phyloP scores from a whole-genome alignment of 2,113 vertebrate species.

The Apodemus speciosus region DNA sequence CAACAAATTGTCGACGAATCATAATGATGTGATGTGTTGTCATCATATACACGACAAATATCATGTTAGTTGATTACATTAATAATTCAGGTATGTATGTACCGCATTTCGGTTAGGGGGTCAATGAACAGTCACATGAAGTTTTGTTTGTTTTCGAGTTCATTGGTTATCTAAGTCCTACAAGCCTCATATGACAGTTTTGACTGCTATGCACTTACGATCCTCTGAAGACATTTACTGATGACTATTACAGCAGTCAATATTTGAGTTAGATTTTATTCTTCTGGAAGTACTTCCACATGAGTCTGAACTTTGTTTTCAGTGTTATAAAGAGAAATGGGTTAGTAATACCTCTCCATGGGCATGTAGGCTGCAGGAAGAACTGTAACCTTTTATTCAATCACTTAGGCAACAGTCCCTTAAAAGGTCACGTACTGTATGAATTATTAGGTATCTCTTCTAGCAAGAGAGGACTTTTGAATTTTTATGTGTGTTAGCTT shows the following conservation, averaged over 20 bases:
- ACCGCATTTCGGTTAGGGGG: neutral
- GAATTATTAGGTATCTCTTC: neutral
- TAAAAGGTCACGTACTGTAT: neutral
- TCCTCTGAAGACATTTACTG: neutral
- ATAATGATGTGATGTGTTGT: neutral
- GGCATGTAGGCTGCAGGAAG: neutral
- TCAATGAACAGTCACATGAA: neutral
- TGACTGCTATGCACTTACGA: neutral
- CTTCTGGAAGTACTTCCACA: neutral
- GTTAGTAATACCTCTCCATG: neutral
- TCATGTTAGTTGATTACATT: neutral
- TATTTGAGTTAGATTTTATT: slow-evolving; percentile 27
- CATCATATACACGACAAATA: neutral
- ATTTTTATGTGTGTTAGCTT: neutral
- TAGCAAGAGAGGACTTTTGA: neutral
- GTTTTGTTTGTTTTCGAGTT: neutral
- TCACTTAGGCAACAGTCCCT: neutral
- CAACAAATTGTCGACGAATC: neutral
- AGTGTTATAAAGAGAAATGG: neutral
- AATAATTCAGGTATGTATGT: neutral
- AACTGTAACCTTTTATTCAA: neutral
- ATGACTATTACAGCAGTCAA: neutral
- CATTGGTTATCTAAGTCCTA: neutral
- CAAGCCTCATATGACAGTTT: neutral
- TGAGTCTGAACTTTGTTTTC: neutral